A percentile compares a stretch with the other conserved stretches of the same genome.
phyloP scores from a whole-genome alignment of 2,797 vertebrate genomes.

The Pantherophis vulpinus region DNA sequence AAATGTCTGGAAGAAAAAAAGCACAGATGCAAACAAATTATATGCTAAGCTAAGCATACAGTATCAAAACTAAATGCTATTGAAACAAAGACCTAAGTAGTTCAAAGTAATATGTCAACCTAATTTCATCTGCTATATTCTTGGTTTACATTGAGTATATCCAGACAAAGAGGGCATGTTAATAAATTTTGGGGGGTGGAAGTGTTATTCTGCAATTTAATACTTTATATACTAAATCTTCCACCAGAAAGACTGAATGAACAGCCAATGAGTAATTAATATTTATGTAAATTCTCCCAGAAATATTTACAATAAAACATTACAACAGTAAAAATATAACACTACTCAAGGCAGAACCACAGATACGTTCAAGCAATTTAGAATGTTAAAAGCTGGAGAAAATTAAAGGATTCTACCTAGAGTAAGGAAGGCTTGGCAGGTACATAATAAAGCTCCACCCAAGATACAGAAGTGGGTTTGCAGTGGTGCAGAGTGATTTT shows the following conservation, averaged over 20 bases:
- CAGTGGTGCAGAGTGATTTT: neutral
- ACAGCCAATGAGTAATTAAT: neutral
- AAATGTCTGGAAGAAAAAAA: constrained; percentile 78
- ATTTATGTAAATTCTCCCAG: neutral
- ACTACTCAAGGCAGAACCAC: neutral
- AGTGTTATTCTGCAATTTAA: neutral
- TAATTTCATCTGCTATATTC: neutral
- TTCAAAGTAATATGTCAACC: neutral
- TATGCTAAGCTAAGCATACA: neutral
- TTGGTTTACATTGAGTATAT: neutral
- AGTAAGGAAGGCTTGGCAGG: neutral
- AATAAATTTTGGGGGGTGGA: neutral
- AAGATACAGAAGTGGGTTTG: neutral
- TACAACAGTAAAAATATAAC: neutral
- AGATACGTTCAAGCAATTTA: neutral
- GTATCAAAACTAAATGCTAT: neutral
- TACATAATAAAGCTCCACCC: neutral
- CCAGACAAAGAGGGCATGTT: neutral
- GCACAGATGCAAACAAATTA: fast-evolving
- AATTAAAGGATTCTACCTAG: neutral
- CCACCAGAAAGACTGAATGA: neutral
- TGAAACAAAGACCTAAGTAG: neutral
- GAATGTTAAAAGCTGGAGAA: neutral
- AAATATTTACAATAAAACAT: neutral
- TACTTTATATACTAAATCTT: neutral